Base-by-base conservation (phyloP, 2,797 vertebrate species). In the Picus viridis region DNA sequence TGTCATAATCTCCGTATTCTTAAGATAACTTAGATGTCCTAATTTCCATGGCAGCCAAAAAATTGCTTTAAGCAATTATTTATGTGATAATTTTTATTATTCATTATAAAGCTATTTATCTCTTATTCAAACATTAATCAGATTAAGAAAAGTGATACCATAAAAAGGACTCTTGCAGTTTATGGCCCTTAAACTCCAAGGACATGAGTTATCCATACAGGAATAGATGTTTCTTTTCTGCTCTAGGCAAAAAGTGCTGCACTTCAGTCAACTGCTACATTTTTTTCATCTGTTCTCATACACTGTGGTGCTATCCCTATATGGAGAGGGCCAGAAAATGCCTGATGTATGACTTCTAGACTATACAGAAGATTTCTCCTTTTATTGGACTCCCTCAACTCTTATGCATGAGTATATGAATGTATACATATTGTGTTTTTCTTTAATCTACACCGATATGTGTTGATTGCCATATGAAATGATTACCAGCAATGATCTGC, bases 21-120 rank as follows among this genome's bases (percentile, higher is more conserved):
- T 89, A 63, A 70, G 20, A 88, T 86, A 92, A 93, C 73, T 88
- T 93, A 92, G 59, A 78, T 89, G 53, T 78, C 30, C 49, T 88
- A 78, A 96, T 92, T 96, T 92, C 89, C 74, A 49, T 75, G 79
- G 64, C 79, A 96, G 79, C 27, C 10, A 94, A 96, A 67, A 95
- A 94, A 84, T 77, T 90, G 39, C 67, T 87, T 83, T 93, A 93
- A 92, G 67, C 39, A 94, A 91, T 96, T 93, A 94, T 91, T 93
- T 91, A 88, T 92, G 71, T 90, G 67, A 87, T 88, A 77, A 90
- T 85, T 91, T 92, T 91, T 94, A 89, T 87, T 81, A 81, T 90
- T 94, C 76, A 79, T 91, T 96, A 83, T 74, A 76, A 92, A 91
- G 56, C 81, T 93, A 92, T 93, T 97, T 93, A 89, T 90, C 69